phyloP scores from a whole-genome alignment of 2,888 invertebrate species.

The Drosophila ustulata region DNA sequence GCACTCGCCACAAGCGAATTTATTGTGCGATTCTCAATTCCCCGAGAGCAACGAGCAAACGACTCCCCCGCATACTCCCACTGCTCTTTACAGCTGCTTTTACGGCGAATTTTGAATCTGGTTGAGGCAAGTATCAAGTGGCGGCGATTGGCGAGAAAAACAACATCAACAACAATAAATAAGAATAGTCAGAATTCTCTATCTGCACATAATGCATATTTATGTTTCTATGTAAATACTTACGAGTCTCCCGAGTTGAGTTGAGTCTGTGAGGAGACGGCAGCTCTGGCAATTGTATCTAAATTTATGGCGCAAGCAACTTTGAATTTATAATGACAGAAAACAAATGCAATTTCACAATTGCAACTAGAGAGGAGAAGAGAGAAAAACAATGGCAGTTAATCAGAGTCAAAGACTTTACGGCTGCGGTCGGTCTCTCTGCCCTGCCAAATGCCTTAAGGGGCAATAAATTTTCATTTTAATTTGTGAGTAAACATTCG shows the following conservation, averaged over 20 bases:
- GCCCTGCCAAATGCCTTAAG: constrained; percentile 36
- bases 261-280: constrained; percentile 16
- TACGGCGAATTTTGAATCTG: constrained; percentile 22
- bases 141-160: constrained; percentile 23
- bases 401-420: constrained; percentile 70
- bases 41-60: background rate
- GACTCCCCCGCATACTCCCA: constrained; percentile 2
- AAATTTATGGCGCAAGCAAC: constrained; percentile 82
- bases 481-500: constrained; percentile 68
- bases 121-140: constrained; percentile 16
- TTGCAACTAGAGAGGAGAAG: constrained; percentile 18
- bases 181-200: constrained; percentile 58
- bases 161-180: constrained; percentile 21
- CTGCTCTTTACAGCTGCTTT: constrained; percentile 13
- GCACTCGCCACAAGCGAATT: constrained; percentile 52
- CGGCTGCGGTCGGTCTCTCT: constrained; percentile 27
- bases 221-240: constrained; percentile 65
- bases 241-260: constrained; percentile 12
- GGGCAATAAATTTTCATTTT: constrained; percentile 74
- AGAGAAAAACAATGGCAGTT: constrained; percentile 64
- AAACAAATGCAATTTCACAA: constrained; percentile 74
- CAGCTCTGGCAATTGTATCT: constrained; percentile 57
- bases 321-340: constrained; percentile 82
- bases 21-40: constrained; percentile 31
- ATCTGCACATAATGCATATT: constrained; percentile 69